Evolutionary conservation across 2,797 vertebrate genomes (phyloP).

Genomic region (Spea hammondii): DNA sequence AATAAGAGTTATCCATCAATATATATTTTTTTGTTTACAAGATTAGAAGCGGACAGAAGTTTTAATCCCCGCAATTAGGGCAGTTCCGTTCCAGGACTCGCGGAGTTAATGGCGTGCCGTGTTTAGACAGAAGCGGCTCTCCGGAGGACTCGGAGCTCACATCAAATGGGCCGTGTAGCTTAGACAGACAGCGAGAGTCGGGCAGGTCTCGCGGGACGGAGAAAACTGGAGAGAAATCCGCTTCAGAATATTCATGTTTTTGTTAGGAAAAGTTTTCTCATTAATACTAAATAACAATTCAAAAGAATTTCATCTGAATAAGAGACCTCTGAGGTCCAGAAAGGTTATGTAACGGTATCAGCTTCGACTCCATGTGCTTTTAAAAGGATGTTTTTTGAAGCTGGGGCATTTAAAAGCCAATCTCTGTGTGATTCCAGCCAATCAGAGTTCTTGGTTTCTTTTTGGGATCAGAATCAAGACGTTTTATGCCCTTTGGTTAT

Average conservation of each 20-base stretch:
- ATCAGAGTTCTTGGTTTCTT: too few species aligned
- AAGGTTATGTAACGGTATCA: too few species aligned
- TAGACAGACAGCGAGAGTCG: constrained; percentile 40
- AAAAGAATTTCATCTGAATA: too few species aligned
- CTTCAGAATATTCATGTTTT: constrained; percentile 31
- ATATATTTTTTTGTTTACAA: too few species aligned
- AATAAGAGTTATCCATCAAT: too few species aligned
- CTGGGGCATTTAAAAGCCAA: too few species aligned
- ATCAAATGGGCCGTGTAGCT: constrained; percentile 47
- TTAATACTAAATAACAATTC: neutral
- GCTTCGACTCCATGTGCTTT: too few species aligned
- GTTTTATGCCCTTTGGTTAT: too few species aligned
- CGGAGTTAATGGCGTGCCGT: constrained; percentile 28
- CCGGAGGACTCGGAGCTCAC: constrained; percentile 17
- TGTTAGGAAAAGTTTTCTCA: neutral
- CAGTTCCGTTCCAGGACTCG: neutral
- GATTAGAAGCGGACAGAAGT: neutral
- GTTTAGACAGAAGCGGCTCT: constrained; percentile 39
- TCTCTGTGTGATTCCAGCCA: too few species aligned
- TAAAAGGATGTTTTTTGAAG: too few species aligned
- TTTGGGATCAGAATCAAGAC: too few species aligned
- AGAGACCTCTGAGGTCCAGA: too few species aligned
- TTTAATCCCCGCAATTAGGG: neutral
- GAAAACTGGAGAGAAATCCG: neutral
- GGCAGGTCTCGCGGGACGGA: constrained; percentile 5